Evolutionary conservation across 2,113 vertebrate genomes (phyloP).

Genomic region (Hippocampus mohnikei): DNA sequence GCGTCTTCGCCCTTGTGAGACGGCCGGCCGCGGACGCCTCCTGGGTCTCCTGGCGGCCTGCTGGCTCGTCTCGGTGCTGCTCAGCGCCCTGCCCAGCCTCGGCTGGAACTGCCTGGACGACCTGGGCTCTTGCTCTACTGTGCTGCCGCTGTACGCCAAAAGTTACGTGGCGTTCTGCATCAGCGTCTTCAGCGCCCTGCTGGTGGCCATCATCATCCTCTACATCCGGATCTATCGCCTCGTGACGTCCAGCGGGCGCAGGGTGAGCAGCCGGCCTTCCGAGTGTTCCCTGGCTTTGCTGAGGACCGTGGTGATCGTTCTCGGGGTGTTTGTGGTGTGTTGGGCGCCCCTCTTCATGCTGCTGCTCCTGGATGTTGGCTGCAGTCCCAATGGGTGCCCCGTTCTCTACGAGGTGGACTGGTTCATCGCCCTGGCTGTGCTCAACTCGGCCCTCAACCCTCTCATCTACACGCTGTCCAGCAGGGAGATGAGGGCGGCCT

Average conservation of each 20-base stretch:
- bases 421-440: constrained; percentile 76
- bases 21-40: constrained; percentile 65
- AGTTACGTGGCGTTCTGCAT: constrained; percentile 78
- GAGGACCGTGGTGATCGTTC: constrained; percentile 74
- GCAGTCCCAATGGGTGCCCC: constrained; percentile 60
- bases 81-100: constrained; percentile 71
- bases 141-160: constrained; percentile 74
- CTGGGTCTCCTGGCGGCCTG: constrained; percentile 70
- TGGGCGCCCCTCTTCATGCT: constrained; percentile 76
- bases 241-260: constrained; percentile 74
- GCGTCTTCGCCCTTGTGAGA: constrained; percentile 70
- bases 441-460: constrained; percentile 78
- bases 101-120: constrained; percentile 75
- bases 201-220: constrained; percentile 73
- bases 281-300: constrained; percentile 73
- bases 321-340: constrained; percentile 74
- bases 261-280: constrained; percentile 70
- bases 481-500: constrained; percentile 73
- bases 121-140: constrained; percentile 69
- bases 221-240: constrained; percentile 78
- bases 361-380: constrained; percentile 74
- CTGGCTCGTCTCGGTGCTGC: constrained; percentile 73
- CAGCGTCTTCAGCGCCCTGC: constrained; percentile 70
- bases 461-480: constrained; percentile 77
- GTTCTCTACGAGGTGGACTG: constrained; percentile 74